Evolutionary conservation across 2,797 vertebrate genomes (phyloP), one percentile per base, ranked within the genome.

Genomic region (Eulemur coronatus): DNA sequence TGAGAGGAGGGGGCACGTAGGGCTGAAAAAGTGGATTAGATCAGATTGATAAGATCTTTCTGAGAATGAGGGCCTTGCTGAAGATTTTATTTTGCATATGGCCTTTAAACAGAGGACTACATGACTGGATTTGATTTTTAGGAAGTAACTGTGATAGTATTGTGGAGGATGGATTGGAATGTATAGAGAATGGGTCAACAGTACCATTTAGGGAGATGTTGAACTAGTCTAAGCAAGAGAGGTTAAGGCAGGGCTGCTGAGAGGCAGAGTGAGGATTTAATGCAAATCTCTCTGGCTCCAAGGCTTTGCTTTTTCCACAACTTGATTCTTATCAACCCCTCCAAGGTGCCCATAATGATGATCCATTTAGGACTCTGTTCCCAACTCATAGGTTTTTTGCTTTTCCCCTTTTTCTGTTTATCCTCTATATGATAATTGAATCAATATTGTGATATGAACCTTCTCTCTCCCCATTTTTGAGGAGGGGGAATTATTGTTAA

Each of bases 51-150:
- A 38, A 94, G 55, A 79, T 43, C 26, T 13, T 93, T 85, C 48
- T 41, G 89, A 96, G 38, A 75, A 63, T 35, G 57, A 63, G 33
- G 38, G 30, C 41, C 28, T 76, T 84, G 26, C 57, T n/a, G 38
- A 85, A 26, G 79, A 69, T 91, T 95, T 78, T 78, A 33, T 89
- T 48, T 84, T 84, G 65, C 81, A 33, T 89, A 67, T 94, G 50
- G 15, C 26, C 43, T 85, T 95, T 61, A 82, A 86, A 43, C 35
- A 70, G 38, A 84, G 63, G 38, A 10, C 43, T 93, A 1, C 50
- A 14, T n/a, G 33, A 52, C 43, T 28, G 35, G 61, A 57, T 35
- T 80, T 52, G 18, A 30, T 43, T 95, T 95, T 76, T 84, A 84
- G 41, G 50, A 85, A 90, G 46, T 78, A 48, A 38, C 38, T 43